Conservation (phyloP, 2,888 invertebrate species). For the Chloroclysta siterata region DNA sequence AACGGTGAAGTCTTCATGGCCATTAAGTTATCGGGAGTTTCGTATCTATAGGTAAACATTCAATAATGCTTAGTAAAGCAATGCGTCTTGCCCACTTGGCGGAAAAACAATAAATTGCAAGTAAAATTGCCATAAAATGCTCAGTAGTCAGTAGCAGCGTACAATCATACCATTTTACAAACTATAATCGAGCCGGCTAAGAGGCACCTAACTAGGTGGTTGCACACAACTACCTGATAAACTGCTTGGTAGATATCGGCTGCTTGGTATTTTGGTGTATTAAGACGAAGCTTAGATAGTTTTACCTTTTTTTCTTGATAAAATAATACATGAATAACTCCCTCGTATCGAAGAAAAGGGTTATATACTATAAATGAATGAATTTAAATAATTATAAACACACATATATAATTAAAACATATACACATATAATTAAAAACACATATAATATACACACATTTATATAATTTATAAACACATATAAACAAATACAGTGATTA, state of each 20-base stretch:
- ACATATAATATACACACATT: too few species aligned
- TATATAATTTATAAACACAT: too few species aligned
- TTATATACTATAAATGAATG: too few species aligned
- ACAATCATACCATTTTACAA: conserved; percentile 50
- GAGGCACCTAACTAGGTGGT: conserved; percentile 34
- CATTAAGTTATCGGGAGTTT: conserved; percentile 8
- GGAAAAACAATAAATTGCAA: conserved; percentile 53
- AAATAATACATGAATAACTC: not conserved
- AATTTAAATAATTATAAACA: too few species aligned
- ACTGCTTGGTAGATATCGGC: not conserved
- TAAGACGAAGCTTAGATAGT: not conserved
- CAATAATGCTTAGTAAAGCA: conserved; percentile 13
- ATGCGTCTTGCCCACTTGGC: conserved; percentile 40
- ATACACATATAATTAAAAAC: too few species aligned
- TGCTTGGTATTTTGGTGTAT: not conserved
- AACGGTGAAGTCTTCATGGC: not conserved
- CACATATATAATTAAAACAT: too few species aligned
- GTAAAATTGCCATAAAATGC: conserved; percentile 55
- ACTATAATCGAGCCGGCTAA: conserved; percentile 40
- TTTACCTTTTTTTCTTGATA: not conserved
- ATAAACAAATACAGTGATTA: too few species aligned
- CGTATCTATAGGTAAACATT: conserved; percentile 12
- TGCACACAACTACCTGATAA: conserved; percentile 11
- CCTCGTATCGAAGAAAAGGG: too few species aligned
- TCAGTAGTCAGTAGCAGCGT: conserved; percentile 43